Evolutionary conservation across 1,140 invertebrate species (phyloP).

Genomic region (Drosophila orena): DNA sequence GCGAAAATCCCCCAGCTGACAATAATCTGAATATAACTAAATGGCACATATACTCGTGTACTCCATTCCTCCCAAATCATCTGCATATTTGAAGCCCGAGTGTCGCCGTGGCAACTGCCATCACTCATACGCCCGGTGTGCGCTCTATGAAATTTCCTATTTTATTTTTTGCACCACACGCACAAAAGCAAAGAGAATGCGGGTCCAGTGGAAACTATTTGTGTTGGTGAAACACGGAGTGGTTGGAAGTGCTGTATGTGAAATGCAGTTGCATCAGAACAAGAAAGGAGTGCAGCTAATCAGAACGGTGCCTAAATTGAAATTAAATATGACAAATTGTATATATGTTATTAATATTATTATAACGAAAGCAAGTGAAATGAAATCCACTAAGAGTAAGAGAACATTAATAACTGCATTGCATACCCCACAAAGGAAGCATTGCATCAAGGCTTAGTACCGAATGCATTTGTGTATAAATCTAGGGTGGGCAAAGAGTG

Average conservation of each 20-base stretch:
- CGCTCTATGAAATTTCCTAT: constrained; percentile 59
- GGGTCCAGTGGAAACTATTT: constrained; percentile 38
- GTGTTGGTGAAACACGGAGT: constrained; percentile 24
- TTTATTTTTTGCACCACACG: constrained; percentile 34
- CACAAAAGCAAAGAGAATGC: constrained; percentile 6
- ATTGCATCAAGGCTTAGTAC: constrained; percentile 14
- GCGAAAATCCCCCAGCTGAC: background rate
- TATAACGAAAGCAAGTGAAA: background rate
- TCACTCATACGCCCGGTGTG: constrained; percentile 48
- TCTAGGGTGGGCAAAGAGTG: background rate
- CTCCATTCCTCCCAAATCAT: constrained; percentile 31
- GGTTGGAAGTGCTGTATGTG: background rate
- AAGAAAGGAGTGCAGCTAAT: constrained; percentile 23
- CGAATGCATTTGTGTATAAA: constrained; percentile 12
- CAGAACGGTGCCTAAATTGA: background rate
- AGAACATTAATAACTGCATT: constrained; percentile 8
- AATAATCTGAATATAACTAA: background rate
- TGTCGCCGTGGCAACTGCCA: constrained; percentile 41
- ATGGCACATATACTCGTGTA: background rate
- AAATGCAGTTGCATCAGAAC: constrained; percentile 4
- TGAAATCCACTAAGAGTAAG: background rate
- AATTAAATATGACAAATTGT: too few species aligned
- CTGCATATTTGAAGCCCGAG: constrained; percentile 25
- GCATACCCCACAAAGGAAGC: constrained; percentile 4
- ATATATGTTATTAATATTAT: background rate